Evolutionary conservation across 2,797 vertebrate genomes (phyloP).

Genomic region (Lepidocolaptes lacrymiger): DNA sequence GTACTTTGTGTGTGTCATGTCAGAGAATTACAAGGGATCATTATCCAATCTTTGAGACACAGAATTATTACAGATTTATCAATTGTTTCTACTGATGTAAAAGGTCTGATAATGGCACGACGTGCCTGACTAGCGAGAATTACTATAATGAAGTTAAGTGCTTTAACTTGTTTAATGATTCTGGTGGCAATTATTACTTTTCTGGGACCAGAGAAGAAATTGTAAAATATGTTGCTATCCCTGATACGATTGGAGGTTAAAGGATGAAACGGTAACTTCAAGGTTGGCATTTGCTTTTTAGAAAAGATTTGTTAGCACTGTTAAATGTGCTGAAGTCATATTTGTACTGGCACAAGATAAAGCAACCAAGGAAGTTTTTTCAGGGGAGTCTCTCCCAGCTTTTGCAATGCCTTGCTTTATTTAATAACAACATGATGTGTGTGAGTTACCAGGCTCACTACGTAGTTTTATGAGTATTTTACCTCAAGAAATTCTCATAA

Average conservation of each 20-base stretch:
- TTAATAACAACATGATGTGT: neutral
- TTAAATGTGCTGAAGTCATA: constrained; percentile 40
- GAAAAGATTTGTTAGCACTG: constrained; percentile 13
- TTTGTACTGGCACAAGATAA: neutral
- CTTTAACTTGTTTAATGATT: constrained; percentile 69
- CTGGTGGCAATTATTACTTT: constrained; percentile 60
- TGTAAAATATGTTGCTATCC: constrained; percentile 51
- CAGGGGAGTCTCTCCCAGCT: neutral
- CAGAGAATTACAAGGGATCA: constrained; percentile 62
- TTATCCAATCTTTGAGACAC: constrained; percentile 61
- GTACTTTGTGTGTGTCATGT: constrained; percentile 59
- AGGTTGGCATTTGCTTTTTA: constrained; percentile 49
- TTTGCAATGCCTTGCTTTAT: neutral
- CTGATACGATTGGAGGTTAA: constrained; percentile 51
- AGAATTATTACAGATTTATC: constrained; percentile 68
- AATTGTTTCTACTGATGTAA: constrained; percentile 69
- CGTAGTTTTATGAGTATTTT: neutral
- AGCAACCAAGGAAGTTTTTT: neutral
- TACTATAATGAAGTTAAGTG: constrained; percentile 66
- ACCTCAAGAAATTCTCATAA: neutral
- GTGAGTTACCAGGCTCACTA: neutral
- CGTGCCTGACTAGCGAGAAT: constrained; percentile 49
- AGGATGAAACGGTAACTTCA: constrained; percentile 57
- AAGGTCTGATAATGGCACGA: constrained; percentile 49
- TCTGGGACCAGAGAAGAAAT: constrained; percentile 31